Base-by-base conservation (phyloP, 2,797 vertebrate species). In the Neosilurus hyrtlii region DNA sequence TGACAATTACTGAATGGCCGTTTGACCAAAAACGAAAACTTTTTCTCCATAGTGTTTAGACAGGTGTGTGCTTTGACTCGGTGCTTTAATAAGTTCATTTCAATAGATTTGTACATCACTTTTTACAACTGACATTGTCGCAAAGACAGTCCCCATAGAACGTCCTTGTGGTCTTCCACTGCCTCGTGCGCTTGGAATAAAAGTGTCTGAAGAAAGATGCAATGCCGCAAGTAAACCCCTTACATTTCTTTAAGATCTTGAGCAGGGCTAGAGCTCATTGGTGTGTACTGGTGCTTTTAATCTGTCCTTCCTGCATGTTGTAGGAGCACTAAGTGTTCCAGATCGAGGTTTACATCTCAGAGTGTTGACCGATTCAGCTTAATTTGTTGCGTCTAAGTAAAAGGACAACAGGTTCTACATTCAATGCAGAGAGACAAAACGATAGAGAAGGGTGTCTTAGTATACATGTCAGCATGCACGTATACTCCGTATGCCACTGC, bases 361-460 rank as follows among this genome's bases (percentile, higher is more conserved):
- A 62, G 18, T 43, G 67, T 72, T 49, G 49, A 67, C 22, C 84
- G 54, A 62, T 35, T 79, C 75, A 65, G 30, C 51, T 63, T 49
- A n/a, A 54, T 52, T 86, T 86, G 85, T 83, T 82, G 75, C 63
- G 71, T 76, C 83, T 86, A 67, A 57, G 49, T 24, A 77, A 77
- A 77, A 85, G 86, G 72, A 80, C 88, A 82, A n/a, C n/a, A 12
- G 71, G 86, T 83, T 80, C 86, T 82, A 76, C 11, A 67, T 75
- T 57, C 51, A 37, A 12, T 12, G 26, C 24, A 84, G 79, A 79
- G 73, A 70, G 63, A 26, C n/a, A 71, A n/a, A 35, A 30, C 16
- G 35, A 68, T 26, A 67, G 24, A 59, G 54, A 56, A 73, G 26
- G n/a, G n/a, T 24, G 12, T 49, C 59, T 43, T 49, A 10, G 35